phyloP scores from a whole-genome alignment of 2,113 vertebrate genomes.

The Lampris incognitus region DNA sequence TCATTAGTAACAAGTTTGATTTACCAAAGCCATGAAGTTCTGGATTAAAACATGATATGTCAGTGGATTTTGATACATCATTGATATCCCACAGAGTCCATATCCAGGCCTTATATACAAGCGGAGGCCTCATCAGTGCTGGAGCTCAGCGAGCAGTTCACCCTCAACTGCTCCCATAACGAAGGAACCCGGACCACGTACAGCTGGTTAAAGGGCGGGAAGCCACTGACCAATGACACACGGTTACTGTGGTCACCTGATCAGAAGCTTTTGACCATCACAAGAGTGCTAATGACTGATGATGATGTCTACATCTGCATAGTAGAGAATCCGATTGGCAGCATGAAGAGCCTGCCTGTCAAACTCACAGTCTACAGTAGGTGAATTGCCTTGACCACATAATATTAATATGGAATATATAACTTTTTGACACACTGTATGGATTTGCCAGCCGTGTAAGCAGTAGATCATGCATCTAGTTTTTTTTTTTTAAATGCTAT shows the following conservation, averaged over 20 bases:
- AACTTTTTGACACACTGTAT: no score
- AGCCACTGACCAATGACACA: slow-evolving; percentile 87
- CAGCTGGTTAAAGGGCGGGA: slow-evolving; percentile 92
- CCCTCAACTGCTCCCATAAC: slow-evolving; percentile 92
- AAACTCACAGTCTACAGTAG: slow-evolving; percentile 93
- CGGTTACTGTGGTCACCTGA: slow-evolving; percentile 89
- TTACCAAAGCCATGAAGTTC: no score
- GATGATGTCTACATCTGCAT: slow-evolving; percentile 91
- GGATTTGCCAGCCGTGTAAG: no score
- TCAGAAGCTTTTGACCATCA: slow-evolving; percentile 92
- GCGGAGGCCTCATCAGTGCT: slow-evolving; percentile 88
- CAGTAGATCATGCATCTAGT: no score
- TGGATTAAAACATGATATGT: background rate
- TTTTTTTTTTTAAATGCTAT: no score
- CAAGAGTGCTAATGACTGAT: slow-evolving; percentile 88
- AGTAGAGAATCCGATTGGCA: slow-evolving; percentile 93
- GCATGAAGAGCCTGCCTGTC: slow-evolving; percentile 85
- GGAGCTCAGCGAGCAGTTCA: slow-evolving; percentile 91
- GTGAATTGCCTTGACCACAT: slow-evolving; percentile 45
- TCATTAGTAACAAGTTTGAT: no score
- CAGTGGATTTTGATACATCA: background rate
- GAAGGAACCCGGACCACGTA: slow-evolving; percentile 92
- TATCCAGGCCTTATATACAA: slow-evolving; percentile 88
- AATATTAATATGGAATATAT: no score
- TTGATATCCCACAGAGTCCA: slow-evolving; percentile 81